Conservation (phyloP, 2,888 invertebrate genomes). For the Agriopis marginaria region DNA sequence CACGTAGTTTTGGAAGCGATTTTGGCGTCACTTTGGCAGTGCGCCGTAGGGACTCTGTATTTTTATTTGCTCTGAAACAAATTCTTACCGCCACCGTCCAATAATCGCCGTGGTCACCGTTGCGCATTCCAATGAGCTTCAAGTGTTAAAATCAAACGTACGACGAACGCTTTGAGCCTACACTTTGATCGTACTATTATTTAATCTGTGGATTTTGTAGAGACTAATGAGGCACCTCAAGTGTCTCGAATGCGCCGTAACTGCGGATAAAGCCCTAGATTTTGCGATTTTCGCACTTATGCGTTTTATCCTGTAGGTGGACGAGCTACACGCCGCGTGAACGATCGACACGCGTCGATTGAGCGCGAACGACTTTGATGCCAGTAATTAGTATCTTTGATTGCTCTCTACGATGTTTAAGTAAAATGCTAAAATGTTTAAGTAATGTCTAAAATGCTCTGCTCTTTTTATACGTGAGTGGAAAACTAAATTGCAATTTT, state of each 20-base stretch:
- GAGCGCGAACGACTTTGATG: conserved; percentile 29
- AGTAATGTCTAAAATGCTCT: background rate
- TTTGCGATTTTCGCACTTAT: conserved; percentile 33
- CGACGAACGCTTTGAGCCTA: conserved; percentile 42
- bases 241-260: background rate
- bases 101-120: conserved; percentile 42
- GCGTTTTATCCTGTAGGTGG: conserved; percentile 20
- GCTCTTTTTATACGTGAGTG: background rate
- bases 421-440: too few relatives aligned
- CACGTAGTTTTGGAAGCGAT: too few relatives aligned
- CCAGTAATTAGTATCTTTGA: conserved; percentile 38
- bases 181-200: conserved; percentile 34
- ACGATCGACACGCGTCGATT: conserved; percentile 33
- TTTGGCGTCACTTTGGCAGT: too few relatives aligned
- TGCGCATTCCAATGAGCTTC: conserved; percentile 42
- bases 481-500: background rate
- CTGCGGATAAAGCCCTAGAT: conserved; percentile 11
- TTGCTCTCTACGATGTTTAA: conserved; percentile 16
- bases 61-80: background rate
- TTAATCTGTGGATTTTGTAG: conserved; percentile 13
- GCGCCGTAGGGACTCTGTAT: too few relatives aligned
- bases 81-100: conserved; percentile 4
- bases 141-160: conserved; percentile 48
- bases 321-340: conserved; percentile 10
- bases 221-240: conserved; percentile 47